These are phyloP conservation scores for Emydoidea blandingii DNA, from an alignment of 2,797 vertebrate genomes.

Conservation along the genomic window DNA sequence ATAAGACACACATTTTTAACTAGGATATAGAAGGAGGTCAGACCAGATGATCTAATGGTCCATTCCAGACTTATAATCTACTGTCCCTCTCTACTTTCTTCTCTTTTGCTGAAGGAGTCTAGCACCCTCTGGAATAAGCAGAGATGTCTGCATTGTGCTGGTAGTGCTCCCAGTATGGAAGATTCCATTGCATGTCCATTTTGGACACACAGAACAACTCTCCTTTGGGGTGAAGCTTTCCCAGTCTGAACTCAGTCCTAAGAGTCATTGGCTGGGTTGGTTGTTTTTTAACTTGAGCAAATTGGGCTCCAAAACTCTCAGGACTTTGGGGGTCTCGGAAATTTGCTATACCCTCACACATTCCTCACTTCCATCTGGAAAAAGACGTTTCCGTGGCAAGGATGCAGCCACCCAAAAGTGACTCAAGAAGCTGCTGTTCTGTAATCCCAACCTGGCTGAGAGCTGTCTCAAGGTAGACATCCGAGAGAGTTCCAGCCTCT, in stretches of 20 bases:
- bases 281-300: neutral
- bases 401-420: neutral
- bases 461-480: accelerated
- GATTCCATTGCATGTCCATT: neutral
- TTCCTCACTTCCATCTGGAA: neutral
- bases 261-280: too few species aligned
- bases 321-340: neutral
- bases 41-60: neutral
- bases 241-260: too few species aligned
- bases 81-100: neutral
- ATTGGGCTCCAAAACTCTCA: neutral
- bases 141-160: neutral
- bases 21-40: neutral
- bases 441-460: too few species aligned
- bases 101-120: neutral
- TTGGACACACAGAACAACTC: neutral
- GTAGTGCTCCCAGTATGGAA: neutral
- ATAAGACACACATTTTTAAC: neutral
- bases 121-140: neutral
- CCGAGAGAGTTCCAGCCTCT: neutral
- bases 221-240: neutral
- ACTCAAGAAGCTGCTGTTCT: neutral
- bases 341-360: neutral
- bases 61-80: neutral
- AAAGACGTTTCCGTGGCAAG: neutral